phyloP scores from a whole-genome alignment of 1,140 invertebrate genomes.

The Drosophila paulistorum region DNA sequence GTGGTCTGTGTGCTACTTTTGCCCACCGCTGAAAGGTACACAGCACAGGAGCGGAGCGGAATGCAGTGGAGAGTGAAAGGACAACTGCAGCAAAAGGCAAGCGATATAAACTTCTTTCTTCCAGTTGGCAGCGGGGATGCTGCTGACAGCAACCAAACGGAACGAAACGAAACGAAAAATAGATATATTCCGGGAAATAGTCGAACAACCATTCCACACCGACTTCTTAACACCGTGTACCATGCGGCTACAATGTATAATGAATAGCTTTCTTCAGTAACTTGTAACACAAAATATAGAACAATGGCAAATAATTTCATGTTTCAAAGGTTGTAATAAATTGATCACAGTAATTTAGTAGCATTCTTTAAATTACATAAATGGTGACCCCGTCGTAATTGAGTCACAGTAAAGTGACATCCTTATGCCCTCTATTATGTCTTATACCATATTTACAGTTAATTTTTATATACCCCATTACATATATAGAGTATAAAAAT shows the following conservation, averaged over 20 bases:
- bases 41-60: background rate
- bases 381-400: too few relatives aligned
- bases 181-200: conserved; percentile 43
- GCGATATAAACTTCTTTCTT: conserved; percentile 41
- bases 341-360: too few relatives aligned
- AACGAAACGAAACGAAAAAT: conserved; percentile 46
- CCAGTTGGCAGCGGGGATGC: conserved; percentile 11
- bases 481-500: conserved; percentile 27
- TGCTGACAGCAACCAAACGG: conserved; percentile 44
- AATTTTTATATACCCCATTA: background rate
- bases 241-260: background rate
- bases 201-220: background rate
- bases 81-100: conserved; percentile 45
- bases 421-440: too few relatives aligned
- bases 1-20: conserved; percentile 24
- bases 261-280: too few relatives aligned
- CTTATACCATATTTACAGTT: too few relatives aligned
- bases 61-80: background rate
- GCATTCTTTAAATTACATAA: too few relatives aligned
- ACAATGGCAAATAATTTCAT: too few relatives aligned
- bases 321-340: too few relatives aligned
- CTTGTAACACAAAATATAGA: too few relatives aligned
- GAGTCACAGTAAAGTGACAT: too few relatives aligned
- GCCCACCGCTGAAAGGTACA: conserved; percentile 48
- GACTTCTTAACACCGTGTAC: background rate